phyloP scores from a whole-genome alignment of 2,113 vertebrate species.

The Symphodus melops region DNA sequence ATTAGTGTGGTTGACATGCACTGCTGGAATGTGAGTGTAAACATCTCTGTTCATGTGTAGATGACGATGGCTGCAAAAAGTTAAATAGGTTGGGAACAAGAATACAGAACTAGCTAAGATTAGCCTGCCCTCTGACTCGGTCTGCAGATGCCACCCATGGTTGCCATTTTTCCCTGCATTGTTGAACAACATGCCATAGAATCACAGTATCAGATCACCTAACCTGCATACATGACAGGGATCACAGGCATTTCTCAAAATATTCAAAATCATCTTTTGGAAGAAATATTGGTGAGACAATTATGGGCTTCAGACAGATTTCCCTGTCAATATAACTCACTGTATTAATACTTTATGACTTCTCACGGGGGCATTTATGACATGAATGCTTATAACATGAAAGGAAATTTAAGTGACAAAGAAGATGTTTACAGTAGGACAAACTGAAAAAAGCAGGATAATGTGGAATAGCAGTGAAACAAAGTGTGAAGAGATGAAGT shows the following conservation, averaged over 20 bases:
- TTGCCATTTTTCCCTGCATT: conserved; percentile 65
- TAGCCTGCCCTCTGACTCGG: conserved; percentile 72
- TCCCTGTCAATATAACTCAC: no score
- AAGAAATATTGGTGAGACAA: no score
- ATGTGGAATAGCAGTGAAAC: no score
- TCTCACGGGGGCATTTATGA: no score
- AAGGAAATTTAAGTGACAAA: no score
- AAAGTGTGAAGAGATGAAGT: no score
- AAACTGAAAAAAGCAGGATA: no score
- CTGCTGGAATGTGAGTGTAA: conserved; percentile 58
- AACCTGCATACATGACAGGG: conserved; percentile 26
- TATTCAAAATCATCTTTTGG: neutral
- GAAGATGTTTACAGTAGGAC: no score
- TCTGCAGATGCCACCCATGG: conserved; percentile 70
- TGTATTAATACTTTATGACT: no score
- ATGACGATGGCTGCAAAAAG: conserved; percentile 42
- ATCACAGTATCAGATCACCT: conserved; percentile 40
- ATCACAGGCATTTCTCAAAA: conserved; percentile 48
- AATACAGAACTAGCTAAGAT: conserved; percentile 77
- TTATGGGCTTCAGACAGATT: no score
- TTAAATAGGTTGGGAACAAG: conserved; percentile 45
- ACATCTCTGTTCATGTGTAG: conserved; percentile 52
- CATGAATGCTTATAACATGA: no score
- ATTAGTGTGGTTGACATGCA: conserved; percentile 36
- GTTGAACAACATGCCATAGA: conserved; percentile 56